Conservation (phyloP, 92 coral and sea anemone species). For the Bergia sp. region DNA sequence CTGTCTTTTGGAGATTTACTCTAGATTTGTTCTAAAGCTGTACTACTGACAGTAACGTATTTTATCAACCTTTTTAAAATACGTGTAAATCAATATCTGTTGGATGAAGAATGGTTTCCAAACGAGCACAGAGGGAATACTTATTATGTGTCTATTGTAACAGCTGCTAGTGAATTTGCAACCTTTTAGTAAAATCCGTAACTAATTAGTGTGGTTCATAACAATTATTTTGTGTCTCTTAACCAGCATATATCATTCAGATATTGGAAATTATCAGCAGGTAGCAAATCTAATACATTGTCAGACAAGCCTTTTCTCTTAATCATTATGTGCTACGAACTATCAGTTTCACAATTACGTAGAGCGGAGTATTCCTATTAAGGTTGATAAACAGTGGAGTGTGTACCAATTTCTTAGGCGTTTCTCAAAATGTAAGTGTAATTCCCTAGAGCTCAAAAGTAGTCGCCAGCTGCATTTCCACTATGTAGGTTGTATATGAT, state of each 20-base stretch:
- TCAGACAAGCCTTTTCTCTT: background rate
- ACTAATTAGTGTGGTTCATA: background rate
- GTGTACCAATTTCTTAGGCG: no score
- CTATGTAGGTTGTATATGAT: no score
- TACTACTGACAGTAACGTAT: no score
- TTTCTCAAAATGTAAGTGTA: background rate
- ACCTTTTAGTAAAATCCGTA: background rate
- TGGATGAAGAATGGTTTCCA: background rate
- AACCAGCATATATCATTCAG: background rate
- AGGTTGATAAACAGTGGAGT: background rate
- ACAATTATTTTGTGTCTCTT: background rate
- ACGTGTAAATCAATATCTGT: background rate
- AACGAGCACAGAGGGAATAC: background rate
- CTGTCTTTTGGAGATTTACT: no score
- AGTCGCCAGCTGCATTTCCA: background rate
- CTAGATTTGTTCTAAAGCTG: no score
- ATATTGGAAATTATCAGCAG: background rate
- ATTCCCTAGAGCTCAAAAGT: background rate
- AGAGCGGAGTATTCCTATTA: background rate
- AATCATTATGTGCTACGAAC: background rate
- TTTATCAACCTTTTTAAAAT: no score
- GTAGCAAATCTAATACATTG: no score
- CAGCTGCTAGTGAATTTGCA: background rate
- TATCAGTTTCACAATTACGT: background rate
- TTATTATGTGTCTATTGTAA: background rate